Conservation (phyloP, 2,888 invertebrate species). For the Amphiduros pacificus region DNA sequence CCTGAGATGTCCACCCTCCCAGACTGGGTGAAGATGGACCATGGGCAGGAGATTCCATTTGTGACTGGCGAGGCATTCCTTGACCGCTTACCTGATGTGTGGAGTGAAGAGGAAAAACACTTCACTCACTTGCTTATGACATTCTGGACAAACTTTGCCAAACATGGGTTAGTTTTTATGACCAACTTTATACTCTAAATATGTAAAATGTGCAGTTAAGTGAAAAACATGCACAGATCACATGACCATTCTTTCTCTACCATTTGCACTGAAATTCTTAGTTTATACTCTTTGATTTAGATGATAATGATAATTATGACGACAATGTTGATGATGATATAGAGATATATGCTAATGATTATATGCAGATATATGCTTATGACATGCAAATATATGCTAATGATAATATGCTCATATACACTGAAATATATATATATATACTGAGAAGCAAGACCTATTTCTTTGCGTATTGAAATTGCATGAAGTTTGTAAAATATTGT, state of each 20-base stretch:
- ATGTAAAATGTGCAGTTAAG: not conserved
- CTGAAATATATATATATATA: not conserved
- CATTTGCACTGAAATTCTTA: not conserved
- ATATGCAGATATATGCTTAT: too few relatives aligned
- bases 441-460: not conserved
- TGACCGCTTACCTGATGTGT: slow-evolving; percentile 31
- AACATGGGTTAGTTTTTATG: slow-evolving; percentile 31
- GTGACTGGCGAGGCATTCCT: slow-evolving; percentile 37
- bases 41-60: slow-evolving; percentile 44
- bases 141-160: slow-evolving; percentile 53
- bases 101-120: slow-evolving; percentile 33
- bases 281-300: not conserved
- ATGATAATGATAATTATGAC: not conserved
- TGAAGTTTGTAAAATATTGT: not conserved
- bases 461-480: not conserved
- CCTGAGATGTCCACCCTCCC: slow-evolving; percentile 11
- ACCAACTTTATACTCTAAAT: not conserved
- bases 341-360: not conserved
- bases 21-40: slow-evolving; percentile 25
- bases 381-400: too few relatives aligned
- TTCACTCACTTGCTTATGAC: slow-evolving; percentile 36
- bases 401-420: not conserved
- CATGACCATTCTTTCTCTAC: not conserved
- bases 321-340: not conserved
- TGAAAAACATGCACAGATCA: not conserved